A percentile compares a stretch with the other conserved stretches of the same genome.
These are phyloP conservation scores for Xylota sylvarum DNA, from an alignment of 2,888 invertebrate species.

Conservation along the genomic window DNA sequence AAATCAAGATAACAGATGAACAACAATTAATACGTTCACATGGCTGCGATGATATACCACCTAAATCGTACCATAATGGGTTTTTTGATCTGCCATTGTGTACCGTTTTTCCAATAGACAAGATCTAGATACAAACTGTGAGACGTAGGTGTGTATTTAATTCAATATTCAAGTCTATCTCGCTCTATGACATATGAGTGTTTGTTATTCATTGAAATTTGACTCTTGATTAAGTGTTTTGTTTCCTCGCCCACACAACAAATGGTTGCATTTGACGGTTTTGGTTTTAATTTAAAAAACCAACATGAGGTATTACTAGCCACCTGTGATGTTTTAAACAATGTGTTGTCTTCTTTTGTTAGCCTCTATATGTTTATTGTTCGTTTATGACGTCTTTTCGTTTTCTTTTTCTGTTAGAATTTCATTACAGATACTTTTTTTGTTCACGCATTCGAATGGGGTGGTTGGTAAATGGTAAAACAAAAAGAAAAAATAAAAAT, in stretches of 20 bases:
- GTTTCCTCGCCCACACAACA: conserved; percentile 9
- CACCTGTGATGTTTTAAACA: not conserved
- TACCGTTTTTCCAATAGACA: not conserved
- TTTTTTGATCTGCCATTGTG: conserved; percentile 38
- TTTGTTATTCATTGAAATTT: conserved; percentile 31
- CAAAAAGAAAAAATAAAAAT: not conserved
- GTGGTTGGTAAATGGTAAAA: conserved; percentile 4
- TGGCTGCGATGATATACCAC: not conserved
- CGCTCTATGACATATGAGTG: conserved; percentile 6
- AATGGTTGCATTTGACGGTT: not conserved
- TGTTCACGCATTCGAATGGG: conserved; percentile 2
- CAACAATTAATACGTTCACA: conserved; percentile 17
- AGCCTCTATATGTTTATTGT: conserved; percentile 17
- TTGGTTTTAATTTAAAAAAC: conserved; percentile 1
- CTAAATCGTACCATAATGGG: conserved; percentile 21
- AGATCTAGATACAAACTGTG: not conserved
- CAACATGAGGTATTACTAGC: conserved; percentile 18
- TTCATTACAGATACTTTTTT: conserved; percentile 29
- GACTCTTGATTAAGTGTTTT: conserved; percentile 44
- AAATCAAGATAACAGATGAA: conserved; percentile 13
- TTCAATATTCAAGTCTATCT: not conserved
- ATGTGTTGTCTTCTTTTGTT: conserved; percentile 11
- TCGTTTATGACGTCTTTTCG: conserved; percentile 33
- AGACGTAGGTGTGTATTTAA: conserved; percentile 20
- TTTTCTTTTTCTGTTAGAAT: conserved; percentile 27